phyloP scores from a whole-genome alignment of 2,113 vertebrate genomes.

The Peucedramus taeniatus region DNA sequence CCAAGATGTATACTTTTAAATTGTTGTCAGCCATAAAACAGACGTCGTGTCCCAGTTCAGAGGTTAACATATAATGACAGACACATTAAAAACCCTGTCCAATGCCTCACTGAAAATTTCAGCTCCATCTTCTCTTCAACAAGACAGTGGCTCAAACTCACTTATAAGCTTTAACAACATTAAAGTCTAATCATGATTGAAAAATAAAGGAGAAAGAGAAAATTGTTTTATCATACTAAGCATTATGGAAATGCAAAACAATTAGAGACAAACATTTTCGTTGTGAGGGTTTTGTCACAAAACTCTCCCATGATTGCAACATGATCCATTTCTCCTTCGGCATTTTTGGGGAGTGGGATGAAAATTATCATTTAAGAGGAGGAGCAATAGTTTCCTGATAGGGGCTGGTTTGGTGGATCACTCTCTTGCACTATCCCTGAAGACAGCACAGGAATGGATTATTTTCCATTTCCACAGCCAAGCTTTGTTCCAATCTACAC shows the following conservation, averaged over 20 bases:
- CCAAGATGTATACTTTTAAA: slow-evolving; percentile 65
- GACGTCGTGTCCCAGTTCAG: slow-evolving; percentile 45
- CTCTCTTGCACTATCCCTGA: neutral
- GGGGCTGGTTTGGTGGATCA: neutral
- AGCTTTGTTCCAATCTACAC: neutral
- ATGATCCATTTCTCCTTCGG: neutral
- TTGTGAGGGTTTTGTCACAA: neutral
- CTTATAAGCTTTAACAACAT: slow-evolving; percentile 58
- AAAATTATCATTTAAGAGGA: neutral
- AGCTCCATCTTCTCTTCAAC: slow-evolving; percentile 58
- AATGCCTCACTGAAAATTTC: slow-evolving; percentile 55
- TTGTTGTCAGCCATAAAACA: slow-evolving; percentile 68
- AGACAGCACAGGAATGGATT: neutral
- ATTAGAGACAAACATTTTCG: neutral
- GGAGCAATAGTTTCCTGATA: neutral
- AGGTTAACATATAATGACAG: slow-evolving; percentile 72
- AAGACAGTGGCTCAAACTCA: slow-evolving; percentile 62
- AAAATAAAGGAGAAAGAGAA: slow-evolving; percentile 43
- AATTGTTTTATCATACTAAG: slow-evolving; percentile 13
- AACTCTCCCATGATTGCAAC: neutral
- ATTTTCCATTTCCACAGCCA: neutral
- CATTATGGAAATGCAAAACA: slow-evolving; percentile 6
- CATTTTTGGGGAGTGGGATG: neutral
- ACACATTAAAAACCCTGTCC: slow-evolving; percentile 66
- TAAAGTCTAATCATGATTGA: slow-evolving; percentile 45